Evolutionary conservation across 2,888 invertebrate species (phyloP), one percentile per base, ranked within the genome.

Genomic region (Platycnemis pennipes): DNA sequence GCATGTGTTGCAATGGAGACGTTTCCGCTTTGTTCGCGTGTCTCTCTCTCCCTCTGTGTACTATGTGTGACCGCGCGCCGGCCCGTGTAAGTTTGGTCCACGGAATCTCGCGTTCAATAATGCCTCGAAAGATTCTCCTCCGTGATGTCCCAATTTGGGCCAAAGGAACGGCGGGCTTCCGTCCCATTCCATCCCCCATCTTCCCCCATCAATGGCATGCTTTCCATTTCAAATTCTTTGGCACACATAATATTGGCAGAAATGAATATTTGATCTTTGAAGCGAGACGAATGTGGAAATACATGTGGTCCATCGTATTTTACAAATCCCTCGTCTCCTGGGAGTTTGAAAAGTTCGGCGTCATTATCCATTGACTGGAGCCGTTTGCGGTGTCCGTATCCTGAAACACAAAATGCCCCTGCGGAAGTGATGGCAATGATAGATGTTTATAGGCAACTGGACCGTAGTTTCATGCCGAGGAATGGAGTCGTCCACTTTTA

Each of bases 1-100:
- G 77, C 77, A 37, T 77, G 37, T 77, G 77, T 77, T 77, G 77
- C 77, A 77, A 77, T 77, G 37, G 77, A 77, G 77, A 77, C 77
- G 37, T 77, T 77, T 77, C 77, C 77, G 77, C 77, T 77, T 77
- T 77, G 77, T 37, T 37, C 77, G 77, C 77, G 31, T 37, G 77
- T 77, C 26, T 63, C 26, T 26, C 26, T 63, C 19, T 26, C 63
- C 7, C 63, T n/a, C 63, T 16, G 49, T 7, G 5, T 26, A 26
- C 63, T 63, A 19, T 53, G 63, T 63, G 63, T 26, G 63, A 26
- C 63, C 19, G 11, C 63, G 31, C 11, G 31, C 37, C 16, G 77
- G 77, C 77, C 37, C 77, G 77, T 37, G 77, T 77, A 37, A 77
- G 31, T 37, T 13, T 1, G 77, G n/a, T n/a, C n/a, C 11, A 37